A percentile compares a stretch with the other conserved stretches of the same genome.
These are phyloP conservation scores for Zalophus californianus DNA, from an alignment of 2,797 vertebrate genomes.

Conservation along the genomic window DNA sequence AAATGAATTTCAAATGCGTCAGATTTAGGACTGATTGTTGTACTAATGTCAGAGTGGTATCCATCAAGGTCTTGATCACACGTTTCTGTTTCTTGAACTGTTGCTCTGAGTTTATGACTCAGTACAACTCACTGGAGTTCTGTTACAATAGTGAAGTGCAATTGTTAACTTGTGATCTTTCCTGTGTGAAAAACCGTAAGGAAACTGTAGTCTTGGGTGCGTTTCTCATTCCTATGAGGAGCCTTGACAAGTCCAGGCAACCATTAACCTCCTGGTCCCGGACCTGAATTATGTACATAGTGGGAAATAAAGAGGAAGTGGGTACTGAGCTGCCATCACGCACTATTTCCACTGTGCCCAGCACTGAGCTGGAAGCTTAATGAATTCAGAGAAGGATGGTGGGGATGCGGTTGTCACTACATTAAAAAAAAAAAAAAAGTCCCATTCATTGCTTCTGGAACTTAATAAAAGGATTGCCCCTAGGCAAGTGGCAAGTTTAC, in stretches of 20 bases:
- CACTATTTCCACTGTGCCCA: background rate
- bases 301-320: background rate
- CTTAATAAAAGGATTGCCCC: background rate
- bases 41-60: background rate
- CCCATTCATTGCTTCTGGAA: background rate
- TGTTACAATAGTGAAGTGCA: conserved; percentile 15
- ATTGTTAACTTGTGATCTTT: background rate
- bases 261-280: background rate
- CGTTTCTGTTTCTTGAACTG: conserved; percentile 22
- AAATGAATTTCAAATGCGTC: conserved; percentile 32
- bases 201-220: background rate
- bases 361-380: background rate
- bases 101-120: conserved; percentile 17
- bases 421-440: background rate
- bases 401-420: background rate
- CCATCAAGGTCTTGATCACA: background rate
- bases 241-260: background rate
- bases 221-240: background rate
- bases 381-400: background rate
- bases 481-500: background rate
- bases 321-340: background rate
- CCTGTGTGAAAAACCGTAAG: background rate
- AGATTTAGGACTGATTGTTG: conserved; percentile 23
- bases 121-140: background rate
- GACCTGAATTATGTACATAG: background rate